A percentile compares a stretch with the other conserved stretches of the same genome.
phyloP scores from a whole-genome alignment of 2,888 invertebrate species.

The Gibbula magus region DNA sequence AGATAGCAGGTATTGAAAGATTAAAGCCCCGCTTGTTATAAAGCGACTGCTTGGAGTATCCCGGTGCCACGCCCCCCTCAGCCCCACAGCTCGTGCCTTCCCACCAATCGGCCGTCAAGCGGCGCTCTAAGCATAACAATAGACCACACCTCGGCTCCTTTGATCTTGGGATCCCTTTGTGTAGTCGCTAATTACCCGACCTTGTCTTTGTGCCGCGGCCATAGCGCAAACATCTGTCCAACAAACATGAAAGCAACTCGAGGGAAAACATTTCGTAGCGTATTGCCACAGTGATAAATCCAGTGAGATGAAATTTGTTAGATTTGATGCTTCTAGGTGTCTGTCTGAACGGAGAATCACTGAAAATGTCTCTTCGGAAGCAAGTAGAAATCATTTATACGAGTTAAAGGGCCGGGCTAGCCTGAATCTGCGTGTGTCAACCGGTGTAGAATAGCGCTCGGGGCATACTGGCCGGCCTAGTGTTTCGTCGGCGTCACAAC shows the following conservation, averaged over 20 bases:
- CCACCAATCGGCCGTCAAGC: conserved; percentile 15
- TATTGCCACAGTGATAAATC: background rate
- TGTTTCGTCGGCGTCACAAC: conserved; percentile 33
- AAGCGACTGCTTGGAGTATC: background rate
- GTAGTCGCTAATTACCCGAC: conserved; percentile 28
- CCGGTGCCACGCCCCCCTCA: background rate
- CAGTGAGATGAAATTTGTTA: background rate
- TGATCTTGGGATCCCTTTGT: conserved; percentile 29
- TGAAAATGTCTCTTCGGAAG: background rate
- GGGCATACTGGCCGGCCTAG: conserved; percentile 27
- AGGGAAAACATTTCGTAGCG: background rate
- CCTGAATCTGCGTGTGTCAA: conserved; percentile 24
- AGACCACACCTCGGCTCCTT: conserved; percentile 30
- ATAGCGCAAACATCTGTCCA: conserved; percentile 31
- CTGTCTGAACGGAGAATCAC: background rate
- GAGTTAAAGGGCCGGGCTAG: background rate
- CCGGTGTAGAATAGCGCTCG: conserved; percentile 9
- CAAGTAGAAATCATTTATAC: background rate
- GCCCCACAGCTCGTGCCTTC: background rate
- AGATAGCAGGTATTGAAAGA: conserved; percentile 16
- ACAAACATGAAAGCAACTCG: background rate
- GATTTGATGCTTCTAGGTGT: conserved; percentile 2
- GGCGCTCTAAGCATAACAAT: conserved; percentile 11
- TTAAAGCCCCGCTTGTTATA: conserved; percentile 10
- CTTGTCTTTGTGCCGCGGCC: conserved; percentile 29